Percentiles rank a stretch among this genome's conserved stretches.
Conservation (phyloP, 2,797 vertebrate species). For the Rhincodon typus region DNA sequence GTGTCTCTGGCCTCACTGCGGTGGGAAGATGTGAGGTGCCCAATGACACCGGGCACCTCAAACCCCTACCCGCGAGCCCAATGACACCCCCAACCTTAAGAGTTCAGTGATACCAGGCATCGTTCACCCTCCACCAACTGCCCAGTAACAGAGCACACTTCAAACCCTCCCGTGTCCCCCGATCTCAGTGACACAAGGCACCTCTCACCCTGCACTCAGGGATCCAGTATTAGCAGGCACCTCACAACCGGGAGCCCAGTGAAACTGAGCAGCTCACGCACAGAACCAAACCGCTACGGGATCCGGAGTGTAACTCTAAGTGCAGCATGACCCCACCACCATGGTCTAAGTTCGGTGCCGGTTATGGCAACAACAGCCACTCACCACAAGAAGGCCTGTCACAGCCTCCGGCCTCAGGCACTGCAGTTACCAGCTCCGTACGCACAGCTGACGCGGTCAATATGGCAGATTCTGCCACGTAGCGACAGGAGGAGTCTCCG, state of each 20-base stretch:
- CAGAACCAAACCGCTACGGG: too few species aligned
- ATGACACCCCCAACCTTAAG: background rate
- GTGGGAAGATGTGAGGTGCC: too few species aligned
- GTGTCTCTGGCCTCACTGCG: too few species aligned
- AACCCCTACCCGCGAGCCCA: background rate
- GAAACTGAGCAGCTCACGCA: too few species aligned
- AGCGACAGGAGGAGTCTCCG: background rate
- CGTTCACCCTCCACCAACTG: too few species aligned
- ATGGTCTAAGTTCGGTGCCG: too few species aligned
- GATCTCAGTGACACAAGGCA: background rate
- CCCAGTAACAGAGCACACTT: too few species aligned
- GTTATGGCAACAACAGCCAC: background rate
- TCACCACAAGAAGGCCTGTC: background rate
- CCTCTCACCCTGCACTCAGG: background rate
- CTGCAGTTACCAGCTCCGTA: background rate
- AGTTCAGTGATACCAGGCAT: too few species aligned
- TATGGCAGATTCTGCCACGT: conserved; percentile 34
- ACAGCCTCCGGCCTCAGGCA: background rate
- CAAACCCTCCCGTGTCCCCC: too few species aligned
- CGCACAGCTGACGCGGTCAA: conserved; percentile 17
- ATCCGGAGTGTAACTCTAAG: background rate
- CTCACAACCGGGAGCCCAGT: background rate
- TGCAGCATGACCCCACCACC: too few species aligned
- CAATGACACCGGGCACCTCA: background rate
- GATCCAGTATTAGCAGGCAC: background rate